phyloP scores from a whole-genome alignment of 2,113 vertebrate genomes.

The Pitta sordida region DNA sequence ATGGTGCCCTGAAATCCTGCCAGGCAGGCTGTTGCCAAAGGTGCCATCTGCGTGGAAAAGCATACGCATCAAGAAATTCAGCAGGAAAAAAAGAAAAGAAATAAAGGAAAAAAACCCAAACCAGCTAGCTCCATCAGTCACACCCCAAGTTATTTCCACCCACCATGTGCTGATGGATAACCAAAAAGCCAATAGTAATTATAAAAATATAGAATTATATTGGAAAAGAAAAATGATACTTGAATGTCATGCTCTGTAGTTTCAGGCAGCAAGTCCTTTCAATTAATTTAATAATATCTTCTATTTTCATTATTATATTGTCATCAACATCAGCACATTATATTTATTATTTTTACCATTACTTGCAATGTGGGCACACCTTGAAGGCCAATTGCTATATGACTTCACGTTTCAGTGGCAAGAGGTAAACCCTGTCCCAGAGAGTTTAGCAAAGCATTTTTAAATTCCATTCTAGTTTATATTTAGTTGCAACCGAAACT shows the following conservation, averaged over 20 bases:
- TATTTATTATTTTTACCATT: neutral
- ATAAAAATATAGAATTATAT: neutral
- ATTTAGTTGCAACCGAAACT: neutral
- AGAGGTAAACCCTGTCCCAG: neutral
- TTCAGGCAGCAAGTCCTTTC: neutral
- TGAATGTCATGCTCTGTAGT: neutral
- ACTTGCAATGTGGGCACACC: neutral
- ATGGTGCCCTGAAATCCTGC: constrained; percentile 58
- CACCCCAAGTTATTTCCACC: constrained; percentile 42
- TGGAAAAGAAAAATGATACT: neutral
- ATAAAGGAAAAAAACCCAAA: neutral
- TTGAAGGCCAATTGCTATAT: neutral
- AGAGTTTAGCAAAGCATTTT: neutral
- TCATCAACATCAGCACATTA: neutral
- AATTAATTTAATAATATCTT: neutral
- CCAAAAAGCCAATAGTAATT: neutral
- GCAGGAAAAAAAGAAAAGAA: neutral
- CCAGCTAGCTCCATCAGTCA: neutral
- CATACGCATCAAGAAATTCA: constrained; percentile 36
- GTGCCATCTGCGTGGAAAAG: constrained; percentile 63
- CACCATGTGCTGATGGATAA: constrained; percentile 9
- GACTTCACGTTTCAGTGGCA: neutral
- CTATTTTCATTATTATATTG: neutral
- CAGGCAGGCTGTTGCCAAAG: constrained; percentile 54
- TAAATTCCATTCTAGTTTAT: neutral